Percentiles rank a stretch among this genome's conserved stretches.
These are phyloP conservation scores for Parus major DNA, from an alignment of 2,113 vertebrate species.

Conservation along the genomic window DNA sequence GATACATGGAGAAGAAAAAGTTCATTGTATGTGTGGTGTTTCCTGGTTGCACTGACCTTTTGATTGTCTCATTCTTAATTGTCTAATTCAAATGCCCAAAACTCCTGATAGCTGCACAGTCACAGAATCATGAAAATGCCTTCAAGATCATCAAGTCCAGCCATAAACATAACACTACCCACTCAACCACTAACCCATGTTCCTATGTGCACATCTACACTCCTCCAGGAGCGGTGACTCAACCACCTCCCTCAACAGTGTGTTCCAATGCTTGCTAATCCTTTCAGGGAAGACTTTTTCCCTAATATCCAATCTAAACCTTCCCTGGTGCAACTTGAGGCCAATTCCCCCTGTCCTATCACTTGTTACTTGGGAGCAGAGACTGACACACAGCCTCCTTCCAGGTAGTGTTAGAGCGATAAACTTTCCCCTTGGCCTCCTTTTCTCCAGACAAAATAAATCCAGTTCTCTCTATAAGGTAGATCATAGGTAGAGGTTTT, in stretches of 20 bases:
- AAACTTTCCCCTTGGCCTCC: background rate
- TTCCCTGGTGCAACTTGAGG: background rate
- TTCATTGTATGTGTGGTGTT: background rate
- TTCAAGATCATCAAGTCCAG: background rate
- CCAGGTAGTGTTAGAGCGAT: background rate
- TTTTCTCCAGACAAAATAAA: background rate
- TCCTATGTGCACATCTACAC: background rate
- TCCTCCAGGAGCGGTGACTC: background rate
- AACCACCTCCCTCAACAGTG: background rate
- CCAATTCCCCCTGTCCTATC: background rate
- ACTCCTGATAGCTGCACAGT: background rate
- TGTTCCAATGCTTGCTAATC: background rate
- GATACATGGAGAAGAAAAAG: rapidly evolving
- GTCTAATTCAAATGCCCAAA: background rate
- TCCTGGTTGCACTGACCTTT: background rate
- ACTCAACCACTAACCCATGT: background rate
- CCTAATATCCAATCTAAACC: background rate
- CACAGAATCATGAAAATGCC: background rate
- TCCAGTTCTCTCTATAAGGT: background rate
- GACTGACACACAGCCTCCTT: background rate
- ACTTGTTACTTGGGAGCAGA: background rate
- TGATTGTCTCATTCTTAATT: background rate
- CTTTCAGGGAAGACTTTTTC: background rate
- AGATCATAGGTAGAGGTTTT: background rate
- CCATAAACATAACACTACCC: background rate